Percentiles rank a stretch among this genome's conserved stretches.
These are phyloP conservation scores for Agrypnus murinus DNA, from an alignment of 2,888 invertebrate species.

Conservation along the genomic window DNA sequence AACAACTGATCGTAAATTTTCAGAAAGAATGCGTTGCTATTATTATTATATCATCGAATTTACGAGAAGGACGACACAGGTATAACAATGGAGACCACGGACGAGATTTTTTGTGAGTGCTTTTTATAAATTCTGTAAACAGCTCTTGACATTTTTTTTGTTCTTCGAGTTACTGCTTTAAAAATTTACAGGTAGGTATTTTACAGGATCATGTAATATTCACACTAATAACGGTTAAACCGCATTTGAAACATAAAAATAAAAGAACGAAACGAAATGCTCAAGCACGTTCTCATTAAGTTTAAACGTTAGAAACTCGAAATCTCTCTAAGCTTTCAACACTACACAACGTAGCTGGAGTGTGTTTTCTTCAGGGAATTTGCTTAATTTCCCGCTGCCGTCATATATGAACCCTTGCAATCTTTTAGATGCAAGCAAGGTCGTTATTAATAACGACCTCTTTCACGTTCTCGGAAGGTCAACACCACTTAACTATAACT, in stretches of 20 bases:
- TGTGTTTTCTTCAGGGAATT: constrained; percentile 27
- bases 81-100: background rate
- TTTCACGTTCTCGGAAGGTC: constrained; percentile 16
- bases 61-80: constrained; percentile 3
- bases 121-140: background rate
- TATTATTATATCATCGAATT: constrained; percentile 21
- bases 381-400: constrained; percentile 19
- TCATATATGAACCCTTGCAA: constrained; percentile 11
- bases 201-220: too few relatives aligned
- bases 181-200: too few relatives aligned
- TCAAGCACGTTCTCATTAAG: background rate
- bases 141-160: too few relatives aligned
- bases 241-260: background rate
- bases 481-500: constrained; percentile 17
- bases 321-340: constrained; percentile 7
- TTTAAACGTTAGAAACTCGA: background rate
- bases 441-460: constrained; percentile 23
- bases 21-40: constrained; percentile 24
- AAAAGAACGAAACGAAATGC: background rate
- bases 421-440: constrained; percentile 9
- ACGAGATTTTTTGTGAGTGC: background rate
- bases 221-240: too few relatives aligned
- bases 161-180: too few relatives aligned
- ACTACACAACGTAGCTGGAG: background rate
- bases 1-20: constrained; percentile 36